Evolutionary conservation across 2,113 vertebrate species (phyloP), one percentile per base, ranked within the genome.

Genomic region (Ardeotis arabs): DNA sequence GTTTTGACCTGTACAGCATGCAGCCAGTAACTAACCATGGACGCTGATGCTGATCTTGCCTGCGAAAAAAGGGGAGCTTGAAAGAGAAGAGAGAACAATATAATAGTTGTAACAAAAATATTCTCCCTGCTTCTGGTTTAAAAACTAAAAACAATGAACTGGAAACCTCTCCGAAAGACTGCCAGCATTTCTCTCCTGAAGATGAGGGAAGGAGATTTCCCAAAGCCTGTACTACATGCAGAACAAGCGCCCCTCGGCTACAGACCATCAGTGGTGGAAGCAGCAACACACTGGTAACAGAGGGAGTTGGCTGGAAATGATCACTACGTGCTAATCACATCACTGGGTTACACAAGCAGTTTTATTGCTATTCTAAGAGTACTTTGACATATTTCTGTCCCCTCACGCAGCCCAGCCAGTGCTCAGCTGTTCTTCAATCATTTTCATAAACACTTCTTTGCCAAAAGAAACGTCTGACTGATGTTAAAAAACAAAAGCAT

Each of bases 281-380:
- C 9, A 67, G 64, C 49, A 33, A 41, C 50, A 18, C 18, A 4
- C 2, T 12, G 28, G 44, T 35, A n/a, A 63, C 17, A 4, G 68
- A 64, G 41, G 62, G 73, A 56, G 28, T 2, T 53, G 53, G n/a
- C 73, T 62, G 55, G 60, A 45, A 73, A 23, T 4, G 37, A 25
- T 27, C 24, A 6, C 11, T 9, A 14, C 8, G 39, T 41, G 56
- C 47, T 56, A 10, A 21, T 67, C 19, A 18, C 56, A 37, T 59
- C 64, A 33, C 70, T 7, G 39, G 39, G 45, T 79, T 52, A 90
- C 80, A 90, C 28, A 58, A 74, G 70, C 52, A 19, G 63, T 28
- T 94, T 95, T 94, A 92, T 78, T 96, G 95, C 94, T 95, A 35
- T 87, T 94, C 90, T 92, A 60, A 47, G 37, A 73, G 80, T 86